A percentile compares a stretch with the other conserved stretches of the same genome.
Conservation (phyloP, 2,113 vertebrate genomes). For the Myocastor coypus region DNA sequence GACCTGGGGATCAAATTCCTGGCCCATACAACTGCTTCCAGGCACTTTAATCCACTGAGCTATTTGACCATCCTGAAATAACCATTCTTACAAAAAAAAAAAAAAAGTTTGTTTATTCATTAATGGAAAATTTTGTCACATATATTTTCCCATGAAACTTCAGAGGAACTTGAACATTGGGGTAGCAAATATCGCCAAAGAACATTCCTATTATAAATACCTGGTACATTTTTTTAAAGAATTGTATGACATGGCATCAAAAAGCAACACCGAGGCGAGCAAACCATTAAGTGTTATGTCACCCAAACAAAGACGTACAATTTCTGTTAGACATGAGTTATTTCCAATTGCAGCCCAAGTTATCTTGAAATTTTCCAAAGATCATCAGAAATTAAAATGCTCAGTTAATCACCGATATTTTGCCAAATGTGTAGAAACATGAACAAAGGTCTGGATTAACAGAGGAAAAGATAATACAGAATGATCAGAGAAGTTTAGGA, state of each 20-base stretch:
- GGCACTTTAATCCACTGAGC: too few species aligned
- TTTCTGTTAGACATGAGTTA: not conserved
- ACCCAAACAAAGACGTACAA: not conserved
- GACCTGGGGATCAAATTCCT: too few species aligned
- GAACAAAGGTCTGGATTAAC: not conserved
- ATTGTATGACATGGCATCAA: not conserved
- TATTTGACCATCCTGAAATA: too few species aligned
- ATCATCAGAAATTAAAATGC: not conserved
- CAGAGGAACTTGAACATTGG: not conserved
- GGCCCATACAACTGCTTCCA: too few species aligned
- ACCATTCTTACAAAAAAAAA: slow-evolving; percentile 1
- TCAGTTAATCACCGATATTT: not conserved
- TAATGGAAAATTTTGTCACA: not conserved
- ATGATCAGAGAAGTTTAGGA: not conserved
- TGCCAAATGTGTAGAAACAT: not conserved
- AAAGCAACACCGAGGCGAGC: not conserved
- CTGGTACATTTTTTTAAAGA: not conserved
- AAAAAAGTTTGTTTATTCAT: not conserved
- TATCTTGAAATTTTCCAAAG: not conserved
- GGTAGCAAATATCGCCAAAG: not conserved
- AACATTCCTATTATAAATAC: not conserved
- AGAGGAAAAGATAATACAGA: not conserved
- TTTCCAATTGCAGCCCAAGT: slow-evolving; percentile 2
- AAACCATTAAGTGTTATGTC: not conserved
- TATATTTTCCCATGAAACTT: not conserved